Conservation (phyloP, 2,888 invertebrate species). For the Mellilla xanthometata region DNA sequence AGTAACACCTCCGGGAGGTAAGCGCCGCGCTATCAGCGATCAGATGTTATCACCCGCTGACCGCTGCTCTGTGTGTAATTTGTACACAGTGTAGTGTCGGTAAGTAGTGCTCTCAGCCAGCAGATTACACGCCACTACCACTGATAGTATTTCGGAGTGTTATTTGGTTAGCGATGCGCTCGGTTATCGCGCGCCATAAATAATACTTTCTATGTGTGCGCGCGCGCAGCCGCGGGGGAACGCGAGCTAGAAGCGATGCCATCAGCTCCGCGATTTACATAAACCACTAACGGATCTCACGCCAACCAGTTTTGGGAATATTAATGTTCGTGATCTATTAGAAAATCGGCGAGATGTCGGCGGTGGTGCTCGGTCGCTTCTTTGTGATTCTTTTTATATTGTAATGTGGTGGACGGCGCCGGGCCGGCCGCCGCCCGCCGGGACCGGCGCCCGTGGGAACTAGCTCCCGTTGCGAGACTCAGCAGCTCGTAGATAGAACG, state of each 20-base stretch:
- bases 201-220: slow-evolving; percentile 67
- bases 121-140: slow-evolving; percentile 31
- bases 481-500: no score
- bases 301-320: slow-evolving; percentile 71
- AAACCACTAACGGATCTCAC: slow-evolving; percentile 80
- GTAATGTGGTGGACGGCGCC: slow-evolving; percentile 53
- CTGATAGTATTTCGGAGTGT: slow-evolving; percentile 33
- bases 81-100: no score
- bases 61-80: no score
- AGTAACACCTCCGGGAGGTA: no score
- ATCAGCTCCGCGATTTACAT: slow-evolving; percentile 78
- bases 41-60: no score
- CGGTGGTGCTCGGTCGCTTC: slow-evolving; percentile 33
- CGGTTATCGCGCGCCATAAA: slow-evolving; percentile 57
- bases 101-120: no score
- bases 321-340: slow-evolving; percentile 80
- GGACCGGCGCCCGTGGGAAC: no score
- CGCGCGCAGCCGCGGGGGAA: slow-evolving; percentile 53
- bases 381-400: slow-evolving; percentile 61
- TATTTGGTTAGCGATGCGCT: slow-evolving; percentile 44
- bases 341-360: slow-evolving; percentile 69
- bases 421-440: no score
- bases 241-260: slow-evolving; percentile 71
- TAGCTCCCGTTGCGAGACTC: no score
- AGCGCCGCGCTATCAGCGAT: no score